Base-by-base conservation (phyloP, 2,888 invertebrate species). In the Lapara coniferarum region DNA sequence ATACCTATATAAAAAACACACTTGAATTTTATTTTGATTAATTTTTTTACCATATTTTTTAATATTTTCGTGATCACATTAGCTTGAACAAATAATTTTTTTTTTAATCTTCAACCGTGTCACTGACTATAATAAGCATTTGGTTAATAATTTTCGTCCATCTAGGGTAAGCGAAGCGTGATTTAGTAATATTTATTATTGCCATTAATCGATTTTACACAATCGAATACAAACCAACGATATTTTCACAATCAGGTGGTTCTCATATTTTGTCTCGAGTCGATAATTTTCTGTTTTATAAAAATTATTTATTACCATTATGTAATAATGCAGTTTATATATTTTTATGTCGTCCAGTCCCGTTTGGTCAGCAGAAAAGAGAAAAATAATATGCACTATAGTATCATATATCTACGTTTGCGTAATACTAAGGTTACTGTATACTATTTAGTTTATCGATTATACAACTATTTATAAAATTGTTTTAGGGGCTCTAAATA, bases 201-300 rank as follows among this genome's bases (percentile, higher is more conserved):
- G 80, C 82, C 79, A 81, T 86, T 87, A 86, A 79, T 74, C 78
- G 68, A 76, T 78, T 84, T 83, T 82, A 81, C 76, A 79, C 75
- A 71, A 77, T 79, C 77, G 78, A 86, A 95, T 96, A 96, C 96
- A 95, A 95, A 97, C 97, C 96, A 99, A 95, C 86, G 98, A 98
- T 93, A 99, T 97, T 96, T 99, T 99, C 93, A 98, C 97, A 94
- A 99, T 98, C 91, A 99, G 96, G 94, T 99, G 98, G 92, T 98
- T 98, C 95, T 99, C 98, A 95, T 98, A 98, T 92, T 98, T 97
- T 91, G 98, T 98, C 95, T 98, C 98, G 90, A 98, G 96, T 83
- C 98, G 97, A 95, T 99, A 98, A 95, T 99, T 99, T 95, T 99
- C 99, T 99, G 96, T 95, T 94, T 69, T 73, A 74, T 58, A 56